These are phyloP conservation scores for Dusona sp. DNA, from an alignment of 2,888 invertebrate species.

Conservation along the genomic window DNA sequence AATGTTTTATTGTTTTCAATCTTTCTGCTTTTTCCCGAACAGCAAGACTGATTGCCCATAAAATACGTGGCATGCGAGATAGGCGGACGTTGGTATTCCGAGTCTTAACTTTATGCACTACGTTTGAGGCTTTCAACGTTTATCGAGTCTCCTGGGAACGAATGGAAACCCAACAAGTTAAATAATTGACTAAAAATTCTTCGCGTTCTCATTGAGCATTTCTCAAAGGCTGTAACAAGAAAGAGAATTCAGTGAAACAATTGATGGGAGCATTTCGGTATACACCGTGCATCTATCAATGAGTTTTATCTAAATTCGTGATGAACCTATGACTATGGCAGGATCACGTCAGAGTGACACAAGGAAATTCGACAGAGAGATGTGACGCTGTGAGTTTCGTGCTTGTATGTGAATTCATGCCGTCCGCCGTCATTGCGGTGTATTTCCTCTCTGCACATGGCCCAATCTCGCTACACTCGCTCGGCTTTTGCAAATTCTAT, in stretches of 20 bases:
- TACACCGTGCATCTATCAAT: background rate
- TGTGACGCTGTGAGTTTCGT: constrained; percentile 29
- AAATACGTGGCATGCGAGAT: constrained; percentile 24
- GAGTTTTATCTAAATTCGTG: constrained; percentile 17
- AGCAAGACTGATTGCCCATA: constrained; percentile 39
- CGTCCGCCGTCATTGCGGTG: constrained; percentile 43
- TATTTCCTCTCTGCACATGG: constrained; percentile 38
- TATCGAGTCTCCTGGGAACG: constrained; percentile 5
- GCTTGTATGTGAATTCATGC: constrained; percentile 62
- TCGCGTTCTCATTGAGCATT: constrained; percentile 1
- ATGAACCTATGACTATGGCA: constrained; percentile 32
- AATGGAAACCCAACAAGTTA: constrained; percentile 7
- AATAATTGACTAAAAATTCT: constrained; percentile 12
- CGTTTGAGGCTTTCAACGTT: background rate
- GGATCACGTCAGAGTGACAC: background rate
- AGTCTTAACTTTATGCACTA: constrained; percentile 1
- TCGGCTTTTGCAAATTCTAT: constrained; percentile 12
- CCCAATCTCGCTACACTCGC: background rate
- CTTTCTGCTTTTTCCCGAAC: background rate
- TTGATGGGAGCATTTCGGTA: background rate
- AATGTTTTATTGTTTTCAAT: constrained; percentile 2
- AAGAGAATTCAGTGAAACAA: background rate
- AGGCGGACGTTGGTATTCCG: background rate
- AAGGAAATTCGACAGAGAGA: constrained; percentile 10
- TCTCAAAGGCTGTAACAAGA: background rate